Percentiles rank a stretch among this genome's conserved stretches.
Evolutionary conservation across 2,113 vertebrate species (phyloP).

Genomic region (Muntiacus muntjak): DNA sequence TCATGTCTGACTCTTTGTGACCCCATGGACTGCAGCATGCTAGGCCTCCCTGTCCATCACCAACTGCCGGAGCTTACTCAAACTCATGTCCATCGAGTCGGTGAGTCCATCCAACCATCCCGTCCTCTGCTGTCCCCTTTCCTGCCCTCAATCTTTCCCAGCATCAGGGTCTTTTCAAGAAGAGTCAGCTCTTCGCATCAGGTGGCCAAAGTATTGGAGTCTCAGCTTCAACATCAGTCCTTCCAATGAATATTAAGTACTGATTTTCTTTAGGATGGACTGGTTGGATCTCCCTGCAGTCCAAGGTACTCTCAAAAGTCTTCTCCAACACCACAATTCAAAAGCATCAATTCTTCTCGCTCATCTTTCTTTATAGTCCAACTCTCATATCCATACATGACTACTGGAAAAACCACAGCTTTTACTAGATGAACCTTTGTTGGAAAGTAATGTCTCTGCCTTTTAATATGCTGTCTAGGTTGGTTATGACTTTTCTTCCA

Average conservation of each 20-base stretch:
- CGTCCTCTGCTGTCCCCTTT: background rate
- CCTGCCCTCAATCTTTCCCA: background rate
- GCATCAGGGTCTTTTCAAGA: background rate
- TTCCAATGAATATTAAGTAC: background rate
- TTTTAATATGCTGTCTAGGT: background rate
- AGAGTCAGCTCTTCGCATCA: background rate
- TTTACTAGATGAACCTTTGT: background rate
- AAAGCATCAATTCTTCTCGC: background rate
- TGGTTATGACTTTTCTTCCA: background rate
- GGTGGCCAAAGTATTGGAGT: background rate
- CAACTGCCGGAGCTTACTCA: background rate
- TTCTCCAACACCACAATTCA: background rate
- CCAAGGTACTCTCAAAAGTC: background rate
- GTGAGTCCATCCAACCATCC: background rate
- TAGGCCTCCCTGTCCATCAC: background rate
- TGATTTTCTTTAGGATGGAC: background rate
- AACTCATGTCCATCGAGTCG: background rate
- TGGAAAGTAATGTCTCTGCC: background rate
- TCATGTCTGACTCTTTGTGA: rapidly evolving
- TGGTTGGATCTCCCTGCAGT: background rate
- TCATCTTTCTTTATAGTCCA: background rate
- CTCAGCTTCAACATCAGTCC: background rate
- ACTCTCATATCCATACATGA: background rate
- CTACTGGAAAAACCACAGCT: background rate
- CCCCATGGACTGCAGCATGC: background rate